Conservation (phyloP, 2,888 invertebrate species). For the Leptothorax acervorum region DNA sequence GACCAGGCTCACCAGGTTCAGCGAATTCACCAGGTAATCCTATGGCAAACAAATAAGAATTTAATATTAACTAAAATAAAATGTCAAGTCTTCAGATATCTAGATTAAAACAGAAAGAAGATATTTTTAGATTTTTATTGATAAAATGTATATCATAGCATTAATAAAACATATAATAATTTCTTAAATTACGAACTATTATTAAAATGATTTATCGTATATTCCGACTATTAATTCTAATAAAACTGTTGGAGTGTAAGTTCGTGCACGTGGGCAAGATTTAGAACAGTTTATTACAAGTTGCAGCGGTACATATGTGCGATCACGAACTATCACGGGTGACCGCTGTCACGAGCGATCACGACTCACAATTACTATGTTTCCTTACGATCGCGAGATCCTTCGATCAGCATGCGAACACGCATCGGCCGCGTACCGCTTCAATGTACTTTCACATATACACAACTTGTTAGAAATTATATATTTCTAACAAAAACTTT, state of each 20-base stretch:
- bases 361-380: too few species aligned
- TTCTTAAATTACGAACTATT: neutral
- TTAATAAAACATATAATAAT: neutral
- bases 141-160: neutral
- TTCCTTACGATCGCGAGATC: too few species aligned
- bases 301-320: too few species aligned
- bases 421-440: too few species aligned
- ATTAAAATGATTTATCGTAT: neutral
- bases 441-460: too few species aligned
- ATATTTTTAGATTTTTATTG: constrained; percentile 1
- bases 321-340: too few species aligned
- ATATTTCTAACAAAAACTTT: neutral
- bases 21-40: constrained; percentile 88
- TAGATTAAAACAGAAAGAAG: neutral
- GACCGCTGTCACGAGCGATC: too few species aligned
- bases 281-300: too few species aligned
- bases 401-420: too few species aligned
- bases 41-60: constrained; percentile 54
- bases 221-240: neutral
- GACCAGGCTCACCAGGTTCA: constrained; percentile 88
- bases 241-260: too few species aligned
- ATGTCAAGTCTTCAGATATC: neutral
- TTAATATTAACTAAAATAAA: constrained; percentile 1
- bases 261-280: too few species aligned
- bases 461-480: too few species aligned